Conservation (phyloP, 2,113 vertebrate genomes). For the Megaleporinus macrocephalus region DNA sequence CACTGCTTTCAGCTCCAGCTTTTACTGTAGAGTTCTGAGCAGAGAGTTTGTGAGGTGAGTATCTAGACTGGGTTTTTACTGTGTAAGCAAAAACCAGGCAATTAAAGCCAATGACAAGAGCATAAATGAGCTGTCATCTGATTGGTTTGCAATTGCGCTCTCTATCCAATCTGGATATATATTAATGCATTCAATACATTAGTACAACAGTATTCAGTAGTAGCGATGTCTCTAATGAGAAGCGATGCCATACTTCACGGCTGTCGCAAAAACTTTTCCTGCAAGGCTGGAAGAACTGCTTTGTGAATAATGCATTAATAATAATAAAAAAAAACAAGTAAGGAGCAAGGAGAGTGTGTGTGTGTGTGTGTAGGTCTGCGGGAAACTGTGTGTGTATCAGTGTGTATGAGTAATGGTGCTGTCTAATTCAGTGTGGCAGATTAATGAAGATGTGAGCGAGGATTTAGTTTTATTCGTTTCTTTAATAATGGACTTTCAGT, state of each 20-base stretch:
- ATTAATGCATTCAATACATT: not conserved
- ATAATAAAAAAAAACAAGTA: not conserved
- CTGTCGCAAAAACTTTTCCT: conserved; percentile 12
- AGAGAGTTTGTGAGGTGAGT: not conserved
- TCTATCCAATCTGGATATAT: not conserved
- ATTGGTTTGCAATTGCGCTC: not conserved
- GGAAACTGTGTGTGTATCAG: not conserved
- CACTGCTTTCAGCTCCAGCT: not conserved
- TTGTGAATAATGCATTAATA: conserved; percentile 32
- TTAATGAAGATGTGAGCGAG: conserved; percentile 34
- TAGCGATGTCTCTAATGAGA: not conserved
- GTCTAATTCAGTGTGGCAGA: conserved; percentile 33
- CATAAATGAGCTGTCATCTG: not conserved
- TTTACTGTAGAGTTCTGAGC: not conserved
- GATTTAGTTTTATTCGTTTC: conserved; percentile 22
- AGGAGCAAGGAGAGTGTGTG: not conserved
- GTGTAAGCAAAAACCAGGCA: not conserved
- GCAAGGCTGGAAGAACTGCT: conserved; percentile 8
- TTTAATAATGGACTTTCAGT: conserved; percentile 39
- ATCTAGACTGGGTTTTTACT: not conserved
- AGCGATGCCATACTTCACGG: not conserved
- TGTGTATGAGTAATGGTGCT: conserved; percentile 22
- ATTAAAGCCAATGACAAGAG: no score
- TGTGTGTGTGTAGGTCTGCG: conserved; percentile 16
- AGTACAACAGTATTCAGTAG: conserved; percentile 2